Conservation (phyloP, 2,797 vertebrate species). For the Apogon talboti region DNA sequence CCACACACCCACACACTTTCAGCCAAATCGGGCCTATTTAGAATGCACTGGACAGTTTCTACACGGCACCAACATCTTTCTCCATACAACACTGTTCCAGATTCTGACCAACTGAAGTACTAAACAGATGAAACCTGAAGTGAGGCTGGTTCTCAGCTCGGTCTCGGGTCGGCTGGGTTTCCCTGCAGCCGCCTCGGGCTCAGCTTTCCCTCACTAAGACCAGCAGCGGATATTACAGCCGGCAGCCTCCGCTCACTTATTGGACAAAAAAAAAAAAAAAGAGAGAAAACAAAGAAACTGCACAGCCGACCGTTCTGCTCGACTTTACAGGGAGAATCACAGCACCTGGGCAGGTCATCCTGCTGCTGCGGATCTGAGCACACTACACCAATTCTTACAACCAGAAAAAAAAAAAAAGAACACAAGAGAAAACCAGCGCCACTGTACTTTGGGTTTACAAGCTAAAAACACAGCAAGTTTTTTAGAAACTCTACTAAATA, state of each 20-base stretch:
- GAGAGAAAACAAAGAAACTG: neutral
- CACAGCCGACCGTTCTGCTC: slow-evolving; percentile 14
- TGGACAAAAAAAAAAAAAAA: slow-evolving; percentile 11
- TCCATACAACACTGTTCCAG: neutral
- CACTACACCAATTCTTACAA: neutral
- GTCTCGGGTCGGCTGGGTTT: slow-evolving; percentile 29
- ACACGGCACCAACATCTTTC: neutral
- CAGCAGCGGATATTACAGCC: slow-evolving; percentile 80
- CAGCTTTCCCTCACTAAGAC: slow-evolving; percentile 67
- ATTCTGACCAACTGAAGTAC: neutral
- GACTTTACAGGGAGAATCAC: slow-evolving; percentile 7
- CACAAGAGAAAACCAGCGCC: neutral
- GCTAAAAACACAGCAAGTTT: too few relatives aligned
- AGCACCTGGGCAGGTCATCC: slow-evolving; percentile 22
- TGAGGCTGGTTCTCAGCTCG: neutral
- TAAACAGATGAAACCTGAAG: neutral
- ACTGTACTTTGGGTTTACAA: too few relatives aligned
- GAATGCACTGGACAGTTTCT: too few relatives aligned
- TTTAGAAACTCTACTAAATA: neutral
- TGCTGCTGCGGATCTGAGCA: slow-evolving; percentile 6
- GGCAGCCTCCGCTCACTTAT: slow-evolving; percentile 22
- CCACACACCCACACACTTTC: too few relatives aligned
- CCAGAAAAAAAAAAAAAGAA: neutral
- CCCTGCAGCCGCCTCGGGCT: slow-evolving; percentile 51
- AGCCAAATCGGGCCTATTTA: too few relatives aligned